Conservation (phyloP, 1,140 invertebrate genomes). For the Drosophila sp. region DNA sequence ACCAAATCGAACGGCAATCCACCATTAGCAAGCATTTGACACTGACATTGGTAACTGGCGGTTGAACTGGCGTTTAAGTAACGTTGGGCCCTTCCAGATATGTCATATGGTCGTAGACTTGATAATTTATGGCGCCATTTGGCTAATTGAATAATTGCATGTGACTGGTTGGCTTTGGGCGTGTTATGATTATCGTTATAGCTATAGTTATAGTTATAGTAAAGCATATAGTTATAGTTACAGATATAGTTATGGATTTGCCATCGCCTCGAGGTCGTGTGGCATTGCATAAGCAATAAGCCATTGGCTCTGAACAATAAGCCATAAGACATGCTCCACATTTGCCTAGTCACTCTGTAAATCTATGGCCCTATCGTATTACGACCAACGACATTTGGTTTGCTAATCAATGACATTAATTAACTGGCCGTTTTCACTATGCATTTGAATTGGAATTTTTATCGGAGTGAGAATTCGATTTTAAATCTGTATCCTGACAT, state of each 20-base stretch:
- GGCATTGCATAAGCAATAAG: conserved; percentile 66
- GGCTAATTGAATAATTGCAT: conserved; percentile 80
- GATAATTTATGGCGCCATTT: conserved; percentile 81
- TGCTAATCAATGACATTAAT: conserved; percentile 63
- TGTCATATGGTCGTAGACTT: conserved; percentile 46
- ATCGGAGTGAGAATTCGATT: background rate
- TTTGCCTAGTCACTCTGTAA: conserved; percentile 25
- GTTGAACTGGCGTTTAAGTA: conserved; percentile 10
- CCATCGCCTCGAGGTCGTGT: conserved; percentile 41
- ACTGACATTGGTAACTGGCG: conserved; percentile 44
- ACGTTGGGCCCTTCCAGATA: conserved; percentile 28
- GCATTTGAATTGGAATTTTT: background rate
- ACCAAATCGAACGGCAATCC: conserved; percentile 72
- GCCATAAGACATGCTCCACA: conserved; percentile 50
- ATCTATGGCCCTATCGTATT: conserved; percentile 57
- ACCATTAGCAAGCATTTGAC: conserved; percentile 67
- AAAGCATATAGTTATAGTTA: conserved; percentile 38
- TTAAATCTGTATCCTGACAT: background rate
- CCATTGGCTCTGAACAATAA: conserved; percentile 33
- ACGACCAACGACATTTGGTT: conserved; percentile 51
- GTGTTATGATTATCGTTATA: conserved; percentile 40
- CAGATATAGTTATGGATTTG: conserved; percentile 48
- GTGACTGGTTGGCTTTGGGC: conserved; percentile 63
- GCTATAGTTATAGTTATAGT: conserved; percentile 38
- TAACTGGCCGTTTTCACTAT: background rate